Evolutionary conservation across 2,888 invertebrate genomes (phyloP), one percentile per base, ranked within the genome.

Genomic region (Drosophila falleni): DNA sequence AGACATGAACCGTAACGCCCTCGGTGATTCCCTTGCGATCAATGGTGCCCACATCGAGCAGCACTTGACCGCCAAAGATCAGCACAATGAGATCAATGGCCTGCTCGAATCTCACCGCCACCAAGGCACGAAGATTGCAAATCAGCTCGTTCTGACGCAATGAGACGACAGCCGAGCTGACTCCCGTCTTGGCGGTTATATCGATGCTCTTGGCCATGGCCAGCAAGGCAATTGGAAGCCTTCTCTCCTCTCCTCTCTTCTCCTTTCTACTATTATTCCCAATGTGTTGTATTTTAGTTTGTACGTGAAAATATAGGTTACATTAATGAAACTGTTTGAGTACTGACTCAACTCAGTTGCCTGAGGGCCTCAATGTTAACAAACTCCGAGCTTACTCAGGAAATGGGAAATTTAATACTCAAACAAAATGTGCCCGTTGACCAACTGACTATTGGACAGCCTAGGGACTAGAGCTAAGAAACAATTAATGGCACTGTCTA

Each of bases 1-100:
- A 59, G n/a, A 86, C 78, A 13, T 87, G 71, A 0, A 86, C 86
- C 3, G 74, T 87, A 3, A 80, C 82, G 0, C 82, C 89, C 5
- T 80, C 68, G 3, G 53, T 76, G 10, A 89, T 89, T 23, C 82
- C 80, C 11, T 66, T 51, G 3, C 60, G 26, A 54, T 73, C 82
- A n/a, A 86, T 78, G 26, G 89, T 87, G 23, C 85, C 86, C 33
- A 44, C 75, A 50, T 86, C 86, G 0, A 11, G 11, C 3, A 86
- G 59, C 49, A 86, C 71, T 39, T 80, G 69, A 0, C 86, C 86
- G 1, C 54, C 87, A 26, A 71, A 86, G 0, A 86, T 69, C 31
- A 89, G 53, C 29, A 89, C 59, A 3, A 84, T 70, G 0, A 50
- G 31, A 5, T 54, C 16, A 10, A 81, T 78, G 0, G 67, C 55